These are phyloP conservation scores for Drosophila bocqueti DNA, from an alignment of 1,140 invertebrate species.

Conservation along the genomic window DNA sequence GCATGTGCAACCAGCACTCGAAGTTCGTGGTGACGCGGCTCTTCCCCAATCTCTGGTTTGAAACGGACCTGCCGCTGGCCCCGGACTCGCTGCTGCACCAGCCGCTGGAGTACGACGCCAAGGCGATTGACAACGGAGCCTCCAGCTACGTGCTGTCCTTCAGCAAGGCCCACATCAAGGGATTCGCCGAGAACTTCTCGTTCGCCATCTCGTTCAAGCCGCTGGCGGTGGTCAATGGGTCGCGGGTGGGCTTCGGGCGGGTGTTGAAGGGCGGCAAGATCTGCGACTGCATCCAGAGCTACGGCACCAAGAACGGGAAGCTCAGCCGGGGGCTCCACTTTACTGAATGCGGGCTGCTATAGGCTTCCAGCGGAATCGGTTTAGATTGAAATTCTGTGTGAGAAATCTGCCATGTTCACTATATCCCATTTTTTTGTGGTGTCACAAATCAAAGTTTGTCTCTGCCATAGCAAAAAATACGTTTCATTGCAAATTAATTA, in stretches of 20 bases:
- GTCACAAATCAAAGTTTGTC: not conserved
- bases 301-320: slow-evolving; percentile 78
- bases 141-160: slow-evolving; percentile 65
- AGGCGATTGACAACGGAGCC: slow-evolving; percentile 63
- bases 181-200: slow-evolving; percentile 51
- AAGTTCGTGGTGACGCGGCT: slow-evolving; percentile 57
- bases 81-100: slow-evolving; percentile 24
- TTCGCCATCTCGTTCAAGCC: slow-evolving; percentile 78
- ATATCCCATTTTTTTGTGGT: not conserved
- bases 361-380: not conserved
- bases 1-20: slow-evolving; percentile 41
- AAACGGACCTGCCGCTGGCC: slow-evolving; percentile 50
- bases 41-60: slow-evolving; percentile 74
- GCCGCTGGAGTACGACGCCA: slow-evolving; percentile 69
- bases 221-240: slow-evolving; percentile 63
- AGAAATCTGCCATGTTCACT: slow-evolving; percentile 15
- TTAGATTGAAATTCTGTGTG: slow-evolving; percentile 26
- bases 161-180: slow-evolving; percentile 52
- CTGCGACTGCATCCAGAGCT: slow-evolving; percentile 68
- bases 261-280: slow-evolving; percentile 64
- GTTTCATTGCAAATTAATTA: not conserved
- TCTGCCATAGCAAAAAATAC: too few species aligned
- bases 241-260: slow-evolving; percentile 70
- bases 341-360: slow-evolving; percentile 60
- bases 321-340: slow-evolving; percentile 57